Evolutionary conservation across 2,797 vertebrate genomes (phyloP), one percentile per base, ranked within the genome.

Genomic region (Ambastaia sidthimunki): DNA sequence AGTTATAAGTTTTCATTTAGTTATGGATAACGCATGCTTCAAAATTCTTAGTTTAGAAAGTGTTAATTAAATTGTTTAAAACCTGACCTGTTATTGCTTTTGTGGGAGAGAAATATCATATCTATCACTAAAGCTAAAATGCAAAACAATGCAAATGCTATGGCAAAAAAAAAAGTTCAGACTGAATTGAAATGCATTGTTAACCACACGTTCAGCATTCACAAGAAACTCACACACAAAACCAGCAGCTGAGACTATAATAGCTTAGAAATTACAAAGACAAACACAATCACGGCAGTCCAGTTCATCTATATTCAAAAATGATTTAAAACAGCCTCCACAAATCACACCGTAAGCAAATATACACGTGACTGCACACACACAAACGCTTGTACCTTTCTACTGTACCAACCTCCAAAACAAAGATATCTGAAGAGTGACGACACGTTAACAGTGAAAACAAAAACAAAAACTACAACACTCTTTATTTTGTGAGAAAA

Each of bases 371-470:
- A 63, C 21, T 12, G 7, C 13, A 52, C 19, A 76, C 37, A 72
- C 70, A 72, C 80, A 70, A 73, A 60, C 74, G 63, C 71, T 59
- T 69, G 68, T 83, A 87, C 81, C 79, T 83, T 73, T 78, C 73
- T 19, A 55, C 37, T n/a, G 82, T 23, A 82, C 74, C 7, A 82
- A 68, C 21, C 48, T 62, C 69, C 52, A 57, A 41, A 60, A 60
- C 44, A 74, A 80, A 47, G 25, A 65, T 65, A 84, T 81, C 82
- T 84, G 62, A 80, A 72, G 50, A 19, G 66, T 59, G 70, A 78
- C 71, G 66, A 80, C 31, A 55, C 13, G 76, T 25, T n/a, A 4
- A 34, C 76, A 19, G 31, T n/a, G 52, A 37, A 47, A n/a, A 48
- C 3, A 50, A 12, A 67, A 10, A 3, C 18, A 19, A 10, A 48